Conservation (phyloP, 2,888 invertebrate genomes). For the Incurvaria masculella region DNA sequence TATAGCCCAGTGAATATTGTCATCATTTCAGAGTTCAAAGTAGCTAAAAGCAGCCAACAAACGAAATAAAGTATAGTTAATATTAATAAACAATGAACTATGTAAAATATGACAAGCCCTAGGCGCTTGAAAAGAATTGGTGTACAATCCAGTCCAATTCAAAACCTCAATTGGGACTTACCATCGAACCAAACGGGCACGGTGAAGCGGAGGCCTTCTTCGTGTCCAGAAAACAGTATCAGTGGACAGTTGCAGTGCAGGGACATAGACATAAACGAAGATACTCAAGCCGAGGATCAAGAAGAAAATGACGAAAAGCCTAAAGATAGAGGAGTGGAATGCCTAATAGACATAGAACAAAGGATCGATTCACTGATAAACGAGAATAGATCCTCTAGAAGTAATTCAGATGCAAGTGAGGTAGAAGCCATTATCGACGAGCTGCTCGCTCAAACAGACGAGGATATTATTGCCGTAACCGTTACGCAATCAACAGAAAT, state of each 20-base stretch:
- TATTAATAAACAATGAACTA: constrained; percentile 20
- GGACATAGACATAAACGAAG: constrained; percentile 1
- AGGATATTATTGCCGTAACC: constrained; percentile 17
- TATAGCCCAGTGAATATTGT: no score
- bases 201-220: constrained; percentile 63
- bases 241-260: constrained; percentile 1
- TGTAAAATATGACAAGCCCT: constrained; percentile 46
- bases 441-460: constrained; percentile 30
- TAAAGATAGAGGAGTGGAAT: constrained; percentile 27
- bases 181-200: constrained; percentile 70
- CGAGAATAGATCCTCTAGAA: constrained; percentile 46
- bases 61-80: no score
- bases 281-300: neutral
- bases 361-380: constrained; percentile 49
- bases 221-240: constrained; percentile 41
- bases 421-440: constrained; percentile 41
- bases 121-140: constrained; percentile 46
- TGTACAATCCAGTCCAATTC: constrained; percentile 36
- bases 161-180: constrained; percentile 66
- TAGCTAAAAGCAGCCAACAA: no score
- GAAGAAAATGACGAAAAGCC: neutral
- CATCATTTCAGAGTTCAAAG: no score
- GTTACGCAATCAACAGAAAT: neutral
- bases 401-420: constrained; percentile 47
- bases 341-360: constrained; percentile 44